A percentile compares a stretch with the other conserved stretches of the same genome.
These are phyloP conservation scores for Agriopis aurantiaria DNA, from an alignment of 2,888 invertebrate genomes.

Conservation along the genomic window DNA sequence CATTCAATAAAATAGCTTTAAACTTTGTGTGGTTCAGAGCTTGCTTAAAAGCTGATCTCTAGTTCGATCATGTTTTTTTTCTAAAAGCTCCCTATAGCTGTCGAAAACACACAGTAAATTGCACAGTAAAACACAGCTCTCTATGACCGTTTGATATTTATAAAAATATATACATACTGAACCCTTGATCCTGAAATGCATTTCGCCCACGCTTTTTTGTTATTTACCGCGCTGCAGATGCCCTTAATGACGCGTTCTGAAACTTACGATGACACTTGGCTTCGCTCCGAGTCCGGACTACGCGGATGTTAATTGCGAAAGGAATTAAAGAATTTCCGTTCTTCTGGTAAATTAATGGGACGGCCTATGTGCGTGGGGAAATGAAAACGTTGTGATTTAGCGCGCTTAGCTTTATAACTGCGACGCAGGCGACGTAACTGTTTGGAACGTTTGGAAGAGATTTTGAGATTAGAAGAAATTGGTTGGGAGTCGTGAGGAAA, in stretches of 20 bases:
- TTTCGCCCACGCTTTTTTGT: slow-evolving; percentile 63
- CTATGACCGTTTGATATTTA: no score
- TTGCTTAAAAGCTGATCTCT: no score
- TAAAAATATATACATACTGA: slow-evolving; percentile 22
- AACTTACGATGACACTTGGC: slow-evolving; percentile 87
- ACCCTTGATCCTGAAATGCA: slow-evolving; percentile 45
- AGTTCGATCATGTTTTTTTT: no score
- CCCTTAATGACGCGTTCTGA: slow-evolving; percentile 85
- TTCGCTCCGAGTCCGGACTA: slow-evolving; percentile 54
- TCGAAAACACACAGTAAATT: no score
- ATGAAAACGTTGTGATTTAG: slow-evolving; percentile 57
- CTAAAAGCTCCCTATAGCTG: neutral
- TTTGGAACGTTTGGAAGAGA: slow-evolving; percentile 16
- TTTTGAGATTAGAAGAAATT: slow-evolving; percentile 17
- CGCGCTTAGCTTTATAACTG: slow-evolving; percentile 44
- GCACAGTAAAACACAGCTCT: no score
- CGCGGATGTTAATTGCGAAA: slow-evolving; percentile 79
- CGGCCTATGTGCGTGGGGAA: slow-evolving; percentile 63
- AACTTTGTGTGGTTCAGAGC: no score
- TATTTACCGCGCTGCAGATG: slow-evolving; percentile 85
- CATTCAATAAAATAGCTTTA: no score
- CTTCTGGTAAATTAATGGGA: slow-evolving; percentile 72
- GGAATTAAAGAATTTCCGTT: slow-evolving; percentile 84
- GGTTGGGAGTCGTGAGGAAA: slow-evolving; percentile 1
- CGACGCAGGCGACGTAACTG: slow-evolving; percentile 40